These are phyloP conservation scores for Pammene aurita DNA, from an alignment of 2,888 invertebrate species.

Conservation along the genomic window DNA sequence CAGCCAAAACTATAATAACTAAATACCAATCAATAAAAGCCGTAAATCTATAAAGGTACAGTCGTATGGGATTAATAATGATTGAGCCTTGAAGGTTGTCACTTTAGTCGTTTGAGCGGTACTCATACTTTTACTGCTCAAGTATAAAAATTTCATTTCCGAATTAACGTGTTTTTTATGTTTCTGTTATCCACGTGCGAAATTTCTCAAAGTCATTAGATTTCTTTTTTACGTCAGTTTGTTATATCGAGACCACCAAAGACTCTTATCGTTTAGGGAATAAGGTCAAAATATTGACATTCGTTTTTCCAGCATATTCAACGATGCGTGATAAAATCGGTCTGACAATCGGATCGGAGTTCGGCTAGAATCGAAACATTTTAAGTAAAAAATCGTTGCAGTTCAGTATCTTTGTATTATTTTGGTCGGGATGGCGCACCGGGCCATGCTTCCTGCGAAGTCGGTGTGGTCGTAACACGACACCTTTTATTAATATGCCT, in stretches of 20 bases:
- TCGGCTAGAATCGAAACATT: conserved; percentile 61
- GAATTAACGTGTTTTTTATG: conserved; percentile 38
- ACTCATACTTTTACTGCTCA: conserved; percentile 60
- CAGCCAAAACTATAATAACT: neutral
- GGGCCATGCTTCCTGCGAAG: conserved; percentile 81
- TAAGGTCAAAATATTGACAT: conserved; percentile 57
- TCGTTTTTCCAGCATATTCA: conserved; percentile 44
- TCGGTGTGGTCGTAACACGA: conserved; percentile 80
- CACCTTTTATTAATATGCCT: conserved; percentile 80
- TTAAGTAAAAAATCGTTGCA: conserved; percentile 64
- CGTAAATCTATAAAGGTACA: conserved; percentile 37
- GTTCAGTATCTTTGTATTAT: conserved; percentile 71
- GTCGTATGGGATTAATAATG: conserved; percentile 64
- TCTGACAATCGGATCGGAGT: conserved; percentile 62
- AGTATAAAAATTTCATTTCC: conserved; percentile 57
- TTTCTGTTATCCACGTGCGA: conserved; percentile 39
- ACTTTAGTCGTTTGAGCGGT: conserved; percentile 50
- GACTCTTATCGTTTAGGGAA: conserved; percentile 49
- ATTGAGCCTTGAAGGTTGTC: conserved; percentile 61
- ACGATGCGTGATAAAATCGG: conserved; percentile 50
- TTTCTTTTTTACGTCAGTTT: conserved; percentile 15
- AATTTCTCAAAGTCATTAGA: conserved; percentile 28
- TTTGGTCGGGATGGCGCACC: conserved; percentile 75
- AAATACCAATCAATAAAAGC: conserved; percentile 31
- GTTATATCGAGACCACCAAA: conserved; percentile 15